These are phyloP conservation scores for Saguinus oedipus DNA, from an alignment of 2,797 vertebrate species.

Conservation along the genomic window DNA sequence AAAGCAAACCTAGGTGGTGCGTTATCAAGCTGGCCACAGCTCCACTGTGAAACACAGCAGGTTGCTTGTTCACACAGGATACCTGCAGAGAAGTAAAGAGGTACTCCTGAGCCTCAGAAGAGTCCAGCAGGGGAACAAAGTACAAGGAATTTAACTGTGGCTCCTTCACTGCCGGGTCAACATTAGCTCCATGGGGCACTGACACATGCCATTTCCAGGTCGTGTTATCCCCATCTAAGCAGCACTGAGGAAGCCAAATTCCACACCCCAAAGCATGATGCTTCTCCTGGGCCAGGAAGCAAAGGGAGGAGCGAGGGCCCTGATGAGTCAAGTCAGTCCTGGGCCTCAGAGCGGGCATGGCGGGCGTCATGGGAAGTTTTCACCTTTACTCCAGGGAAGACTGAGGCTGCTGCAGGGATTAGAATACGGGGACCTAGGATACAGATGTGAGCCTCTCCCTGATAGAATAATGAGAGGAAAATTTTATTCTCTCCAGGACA, in stretches of 20 bases:
- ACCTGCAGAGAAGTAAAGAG: not conserved
- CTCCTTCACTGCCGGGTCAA: not conserved
- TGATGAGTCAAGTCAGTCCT: not conserved
- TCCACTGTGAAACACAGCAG: not conserved
- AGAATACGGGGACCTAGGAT: too few species aligned
- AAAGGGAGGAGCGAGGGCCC: not conserved
- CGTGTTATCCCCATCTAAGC: not conserved
- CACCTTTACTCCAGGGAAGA: not conserved
- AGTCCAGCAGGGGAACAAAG: not conserved
- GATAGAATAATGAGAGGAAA: not conserved
- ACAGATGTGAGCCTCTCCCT: not conserved
- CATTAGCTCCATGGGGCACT: not conserved
- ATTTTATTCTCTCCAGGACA: not conserved
- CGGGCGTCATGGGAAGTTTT: rapidly evolving
- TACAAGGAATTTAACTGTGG: not conserved
- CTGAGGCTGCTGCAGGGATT: not conserved
- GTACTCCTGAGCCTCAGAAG: not conserved
- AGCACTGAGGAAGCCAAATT: not conserved
- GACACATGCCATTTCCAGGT: not conserved
- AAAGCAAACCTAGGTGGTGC: not conserved
- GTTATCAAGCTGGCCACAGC: not conserved
- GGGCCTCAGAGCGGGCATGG: too few species aligned
- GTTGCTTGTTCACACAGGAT: not conserved
- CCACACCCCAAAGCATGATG: not conserved
- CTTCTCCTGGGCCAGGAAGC: not conserved